Base-by-base conservation (phyloP, 2,797 vertebrate genomes). In the Emys orbicularis region DNA sequence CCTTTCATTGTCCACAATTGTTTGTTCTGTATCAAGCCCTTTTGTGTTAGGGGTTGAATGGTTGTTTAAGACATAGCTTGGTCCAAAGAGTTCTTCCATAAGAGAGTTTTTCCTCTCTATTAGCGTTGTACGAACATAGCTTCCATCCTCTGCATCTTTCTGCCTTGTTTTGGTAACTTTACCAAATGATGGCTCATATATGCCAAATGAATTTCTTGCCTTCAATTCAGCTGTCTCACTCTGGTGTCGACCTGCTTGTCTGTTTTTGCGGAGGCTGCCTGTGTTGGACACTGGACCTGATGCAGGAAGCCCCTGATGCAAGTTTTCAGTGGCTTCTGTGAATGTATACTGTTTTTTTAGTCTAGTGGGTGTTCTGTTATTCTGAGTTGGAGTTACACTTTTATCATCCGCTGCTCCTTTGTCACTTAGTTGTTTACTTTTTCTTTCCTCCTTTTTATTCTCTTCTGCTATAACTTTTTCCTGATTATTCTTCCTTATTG, bases 1-100 rank as follows among this genome's bases (percentile, higher is more conserved):
- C 79, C 61, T 86, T 82, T 84, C 80, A 1, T 44, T 54, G 25
- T 53, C n/a, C 47, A 29, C 37, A 6, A 47, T 4, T 54, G 92
- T 57, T 37, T 83, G 84, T 2, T n/a, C 13, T 5, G 31, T 86
- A 68, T 41, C 52, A 2, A 0, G 49, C 74, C 37, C n/a, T 61
- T 88, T 19, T 57, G 1, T 83, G 18, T 52, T 90, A 15, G n/a
- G 9, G 1, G 83, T 76, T 9, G 15, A 25, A 47, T 52, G 47
- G 41, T 2, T 95, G 1, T 68, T 96, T 8, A 91, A 88, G 47
- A 76, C 47, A 3, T 10, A 88, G 56, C 84, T 93, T 5, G 95
- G 29, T 19, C 98, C 98, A 84, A 97, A 98, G 31, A 98, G 97
- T 81, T 98, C 97, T 90, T 96, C 89, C 97, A 95, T 95, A 52